Conservation (phyloP, 2,888 invertebrate genomes). For the Perdita meconis region DNA sequence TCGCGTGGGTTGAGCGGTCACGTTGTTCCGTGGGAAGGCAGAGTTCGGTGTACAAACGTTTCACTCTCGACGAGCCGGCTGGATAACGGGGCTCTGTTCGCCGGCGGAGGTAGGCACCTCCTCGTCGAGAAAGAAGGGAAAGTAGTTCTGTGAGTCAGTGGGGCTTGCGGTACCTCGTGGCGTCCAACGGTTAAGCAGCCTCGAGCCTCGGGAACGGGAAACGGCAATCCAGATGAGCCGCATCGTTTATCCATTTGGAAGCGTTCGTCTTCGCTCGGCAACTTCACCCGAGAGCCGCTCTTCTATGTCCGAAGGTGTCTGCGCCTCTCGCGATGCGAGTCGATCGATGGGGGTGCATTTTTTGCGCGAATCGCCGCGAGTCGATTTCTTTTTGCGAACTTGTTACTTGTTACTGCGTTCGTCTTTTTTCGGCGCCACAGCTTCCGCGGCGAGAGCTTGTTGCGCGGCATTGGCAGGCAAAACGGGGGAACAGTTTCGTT, state of each 20-base stretch:
- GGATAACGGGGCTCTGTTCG: constrained; percentile 78
- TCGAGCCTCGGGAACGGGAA: constrained; percentile 49
- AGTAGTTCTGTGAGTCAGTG: constrained; percentile 84
- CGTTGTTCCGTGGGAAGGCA: constrained; percentile 68
- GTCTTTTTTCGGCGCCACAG: too few species aligned
- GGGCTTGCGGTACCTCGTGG: constrained; percentile 79
- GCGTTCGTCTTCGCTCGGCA: constrained; percentile 14
- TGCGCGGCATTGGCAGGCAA: too few species aligned
- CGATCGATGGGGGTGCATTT: neutral
- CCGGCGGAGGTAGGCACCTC: constrained; percentile 54
- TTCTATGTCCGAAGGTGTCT: too few species aligned
- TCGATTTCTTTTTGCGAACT: too few species aligned
- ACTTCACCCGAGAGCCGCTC: neutral
- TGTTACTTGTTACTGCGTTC: too few species aligned
- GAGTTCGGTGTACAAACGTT: constrained; percentile 67
- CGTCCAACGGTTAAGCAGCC: constrained; percentile 64
- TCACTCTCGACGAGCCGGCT: constrained; percentile 77
- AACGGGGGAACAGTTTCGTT: too few species aligned
- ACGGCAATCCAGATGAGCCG: constrained; percentile 62
- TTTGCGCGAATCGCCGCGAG: too few species aligned
- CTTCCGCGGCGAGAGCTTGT: too few species aligned
- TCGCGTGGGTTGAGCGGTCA: constrained; percentile 40
- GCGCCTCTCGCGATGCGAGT: neutral
- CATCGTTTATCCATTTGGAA: constrained; percentile 45
- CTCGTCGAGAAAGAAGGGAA: constrained; percentile 81